Base-by-base conservation (phyloP, 1,140 invertebrate species). In the Armadillidium nasatum region DNA sequence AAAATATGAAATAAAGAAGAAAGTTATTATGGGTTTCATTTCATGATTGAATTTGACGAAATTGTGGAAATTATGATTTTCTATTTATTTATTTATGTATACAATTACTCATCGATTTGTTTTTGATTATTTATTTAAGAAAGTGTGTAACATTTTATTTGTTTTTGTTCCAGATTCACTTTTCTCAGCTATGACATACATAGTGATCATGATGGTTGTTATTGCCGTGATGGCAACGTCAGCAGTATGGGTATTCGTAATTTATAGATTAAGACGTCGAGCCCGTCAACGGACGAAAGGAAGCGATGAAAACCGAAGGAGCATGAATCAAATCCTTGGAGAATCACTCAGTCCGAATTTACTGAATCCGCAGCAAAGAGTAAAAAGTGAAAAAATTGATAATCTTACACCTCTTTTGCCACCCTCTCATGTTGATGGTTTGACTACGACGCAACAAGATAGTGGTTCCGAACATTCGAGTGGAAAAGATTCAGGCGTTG, bases 201-300 rank as follows among this genome's bases (percentile, higher is more conserved):
- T 96, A 75, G 92, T 96, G 80, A 90, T 95, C 80, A 94, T 96
- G 74, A 92, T 93, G 3, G 91, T 95, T 0, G 93, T 95, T 33
- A 93, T 93, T 84, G 95, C 94, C 84, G 91, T 94, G 45, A 92
- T 97, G 19, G 89, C 90, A 6, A 96, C 94, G 4, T 96, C 94
- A 0, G 88, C 95, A 11, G 89, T 96, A 43, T 97, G 94, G 94
- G 93, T 95, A 11, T 89, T 94, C 7, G 92, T 96, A 76, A 95
- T 96, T 81, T 95, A 96, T 83, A 91, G 94, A 82, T 93, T 93
- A 0, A 85, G 91, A 72, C 89, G 89, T 83, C 87, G 88, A 15
- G 86, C 89, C 82, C 78, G 71, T 19, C 79, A 44, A 22, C 44
- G 50, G 0, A 19, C 11, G 11, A 33, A 33, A 6, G 50, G 11